Percentiles rank a stretch among this genome's conserved stretches.
Conservation (phyloP, 2,888 invertebrate species). For the Euzetes globulus region DNA sequence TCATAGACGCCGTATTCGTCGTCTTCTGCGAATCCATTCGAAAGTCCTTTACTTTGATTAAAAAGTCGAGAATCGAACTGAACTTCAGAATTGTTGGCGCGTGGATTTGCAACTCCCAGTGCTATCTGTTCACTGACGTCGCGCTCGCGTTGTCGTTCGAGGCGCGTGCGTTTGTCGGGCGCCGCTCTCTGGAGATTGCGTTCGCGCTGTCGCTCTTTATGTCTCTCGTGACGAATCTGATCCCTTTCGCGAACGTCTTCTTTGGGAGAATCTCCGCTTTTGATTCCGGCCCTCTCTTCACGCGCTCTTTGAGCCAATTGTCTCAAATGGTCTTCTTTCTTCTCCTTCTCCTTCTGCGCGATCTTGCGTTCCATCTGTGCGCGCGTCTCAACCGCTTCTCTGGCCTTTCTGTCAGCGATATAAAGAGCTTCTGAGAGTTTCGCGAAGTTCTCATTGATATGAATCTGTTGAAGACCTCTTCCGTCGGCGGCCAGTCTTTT, state of each 20-base stretch:
- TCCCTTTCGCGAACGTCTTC: constrained; percentile 72
- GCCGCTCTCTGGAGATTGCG: constrained; percentile 86
- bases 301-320: constrained; percentile 89
- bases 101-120: constrained; percentile 77
- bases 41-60: constrained; percentile 81
- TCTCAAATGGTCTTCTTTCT: constrained; percentile 88
- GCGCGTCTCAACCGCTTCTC: constrained; percentile 93
- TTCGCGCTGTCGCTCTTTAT: constrained; percentile 84
- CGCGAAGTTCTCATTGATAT: constrained; percentile 98
- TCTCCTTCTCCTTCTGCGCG: constrained; percentile 96
- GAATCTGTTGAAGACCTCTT: constrained; percentile 88
- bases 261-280: constrained; percentile 49
- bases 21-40: constrained; percentile 90
- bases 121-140: constrained; percentile 99
- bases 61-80: constrained; percentile 93
- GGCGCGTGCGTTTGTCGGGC: constrained; percentile 77
- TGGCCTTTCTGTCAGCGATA: constrained; percentile 92
- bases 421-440: constrained; percentile 95
- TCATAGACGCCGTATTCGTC: constrained; percentile 97
- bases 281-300: constrained; percentile 83
- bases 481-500: constrained; percentile 98
- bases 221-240: constrained; percentile 74
- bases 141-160: constrained; percentile 82
- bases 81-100: constrained; percentile 62
- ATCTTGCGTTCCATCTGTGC: constrained; percentile 91